Conservation (phyloP, 1,140 invertebrate genomes). For the Hylyphantes graminicola region DNA sequence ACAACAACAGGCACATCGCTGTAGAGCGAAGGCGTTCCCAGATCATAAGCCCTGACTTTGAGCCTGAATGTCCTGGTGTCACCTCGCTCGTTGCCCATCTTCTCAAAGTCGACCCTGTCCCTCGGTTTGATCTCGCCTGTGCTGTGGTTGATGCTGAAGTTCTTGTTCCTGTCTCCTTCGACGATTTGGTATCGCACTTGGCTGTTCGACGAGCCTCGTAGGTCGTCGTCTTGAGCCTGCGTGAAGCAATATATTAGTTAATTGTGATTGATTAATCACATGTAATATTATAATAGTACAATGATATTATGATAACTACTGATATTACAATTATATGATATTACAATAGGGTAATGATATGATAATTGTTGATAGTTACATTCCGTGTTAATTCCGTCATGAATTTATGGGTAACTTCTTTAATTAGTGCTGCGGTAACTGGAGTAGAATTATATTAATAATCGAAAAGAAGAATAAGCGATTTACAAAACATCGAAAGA, state of each 20-base stretch:
- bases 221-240: slow-evolving; percentile 64
- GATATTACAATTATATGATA: no score
- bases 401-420: no score
- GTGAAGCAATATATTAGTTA: background rate
- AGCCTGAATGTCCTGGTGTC: slow-evolving; percentile 80
- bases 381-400: no score
- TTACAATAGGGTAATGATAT: no score
- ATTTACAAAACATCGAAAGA: no score
- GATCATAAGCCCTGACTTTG: slow-evolving; percentile 82
- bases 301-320: no score
- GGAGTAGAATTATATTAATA: no score
- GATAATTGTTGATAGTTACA: no score
- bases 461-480: no score
- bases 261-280: no score
- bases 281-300: no score
- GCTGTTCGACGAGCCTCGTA: slow-evolving; percentile 83
- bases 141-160: slow-evolving; percentile 84
- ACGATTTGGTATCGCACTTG: slow-evolving; percentile 85
- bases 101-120: slow-evolving; percentile 83
- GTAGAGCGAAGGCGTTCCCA: slow-evolving; percentile 80
- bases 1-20: slow-evolving; percentile 81
- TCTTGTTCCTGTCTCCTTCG: slow-evolving; percentile 76
- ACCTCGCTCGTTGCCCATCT: slow-evolving; percentile 69
- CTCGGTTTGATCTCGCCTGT: slow-evolving; percentile 78
- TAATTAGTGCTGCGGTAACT: no score